These are phyloP conservation scores for Equus quagga DNA, from an alignment of 2,113 vertebrate species.

Conservation along the genomic window DNA sequence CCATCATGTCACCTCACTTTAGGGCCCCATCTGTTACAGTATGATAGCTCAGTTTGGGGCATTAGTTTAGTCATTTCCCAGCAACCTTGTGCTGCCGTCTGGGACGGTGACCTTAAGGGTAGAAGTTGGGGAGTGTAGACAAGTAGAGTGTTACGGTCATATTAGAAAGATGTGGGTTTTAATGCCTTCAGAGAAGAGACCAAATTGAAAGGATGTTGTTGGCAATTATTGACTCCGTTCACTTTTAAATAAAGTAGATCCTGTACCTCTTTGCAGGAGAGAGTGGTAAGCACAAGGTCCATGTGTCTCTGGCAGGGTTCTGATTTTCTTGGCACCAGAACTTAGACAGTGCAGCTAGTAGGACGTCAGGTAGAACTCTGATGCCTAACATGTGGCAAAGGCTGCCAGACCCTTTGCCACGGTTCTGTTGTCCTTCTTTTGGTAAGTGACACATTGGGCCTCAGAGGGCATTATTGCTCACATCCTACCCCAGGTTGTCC, in stretches of 20 bases:
- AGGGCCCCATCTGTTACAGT: background rate
- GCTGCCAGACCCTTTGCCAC: background rate
- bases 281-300: background rate
- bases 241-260: background rate
- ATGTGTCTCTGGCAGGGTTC: background rate
- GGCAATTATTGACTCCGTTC: accelerated
- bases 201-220: background rate
- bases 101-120: background rate
- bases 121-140: background rate
- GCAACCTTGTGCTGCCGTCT: background rate
- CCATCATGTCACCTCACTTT: background rate
- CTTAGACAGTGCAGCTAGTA: background rate
- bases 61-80: background rate
- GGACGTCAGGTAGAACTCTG: background rate
- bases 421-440: background rate
- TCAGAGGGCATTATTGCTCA: background rate
- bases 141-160: background rate
- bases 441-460: accelerated
- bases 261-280: background rate
- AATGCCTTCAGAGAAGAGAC: background rate
- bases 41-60: background rate
- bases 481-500: accelerated
- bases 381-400: accelerated
- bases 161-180: background rate
- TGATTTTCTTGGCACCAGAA: background rate